Evolutionary conservation across 2,888 invertebrate species (phyloP), one percentile per base, ranked within the genome.

Genomic region (Drosophila sordidula): DNA sequence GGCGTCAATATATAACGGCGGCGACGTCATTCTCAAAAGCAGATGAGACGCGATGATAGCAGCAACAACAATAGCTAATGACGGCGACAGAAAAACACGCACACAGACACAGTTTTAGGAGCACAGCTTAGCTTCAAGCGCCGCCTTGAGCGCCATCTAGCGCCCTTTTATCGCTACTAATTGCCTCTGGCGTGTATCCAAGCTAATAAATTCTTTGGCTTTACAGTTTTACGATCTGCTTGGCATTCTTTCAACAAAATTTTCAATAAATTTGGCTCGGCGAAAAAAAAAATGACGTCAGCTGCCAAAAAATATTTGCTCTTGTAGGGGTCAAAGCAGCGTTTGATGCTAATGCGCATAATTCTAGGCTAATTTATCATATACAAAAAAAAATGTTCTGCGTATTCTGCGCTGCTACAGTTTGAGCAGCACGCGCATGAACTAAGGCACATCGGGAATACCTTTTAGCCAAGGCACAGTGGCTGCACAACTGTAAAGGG

Each of bases 11-110:
- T 22, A 18, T 56, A 44, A 11, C 32, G 29, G 26, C 51, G 47
- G 62, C 78, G 62, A 81, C 87, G 87, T 80, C 87, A 87, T 74
- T 80, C 68, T 80, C 56, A 56, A 47, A 72, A 70, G 50, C 42
- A 62, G 66, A 62, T 49, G 54, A 38, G 49, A 39, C 44, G 26
- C 54, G 56, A 57, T 51, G 41, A 64, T 44, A 64, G 34, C 46
- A 47, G 47, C 46, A 55, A 56, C 57, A 56, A 54, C 51, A 54
- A 49, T n/a, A 45, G 38, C 58, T 36, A 39, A 38, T 57, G 47
- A 75, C 56, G 46, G 49, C 22, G 29, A 63, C 52, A 55, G 16
- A 25, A 18, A 54, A 12, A 55, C 51, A 46, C 59, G 56, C 14
- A 36, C 34, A 38, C 34, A 74, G 75, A 50, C 42, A 75, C 67